A percentile compares a stretch with the other conserved stretches of the same genome.
Conservation (phyloP, 1,140 invertebrate genomes). For the Caerostris darwini region DNA sequence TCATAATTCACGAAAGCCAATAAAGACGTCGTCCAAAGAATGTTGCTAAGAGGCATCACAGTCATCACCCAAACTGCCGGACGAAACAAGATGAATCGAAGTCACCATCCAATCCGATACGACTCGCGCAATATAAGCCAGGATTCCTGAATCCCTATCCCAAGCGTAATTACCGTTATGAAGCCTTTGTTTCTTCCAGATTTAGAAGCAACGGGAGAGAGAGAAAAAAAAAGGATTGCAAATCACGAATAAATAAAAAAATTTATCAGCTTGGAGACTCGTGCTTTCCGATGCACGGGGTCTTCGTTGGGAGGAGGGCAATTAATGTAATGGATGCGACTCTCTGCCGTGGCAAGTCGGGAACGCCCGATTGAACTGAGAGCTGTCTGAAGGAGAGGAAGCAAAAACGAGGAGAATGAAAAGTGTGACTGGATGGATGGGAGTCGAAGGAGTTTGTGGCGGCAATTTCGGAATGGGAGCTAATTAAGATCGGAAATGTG, state of each 20-base stretch:
- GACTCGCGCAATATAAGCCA: background rate
- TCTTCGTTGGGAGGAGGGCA: background rate
- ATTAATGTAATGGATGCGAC: conserved; percentile 16
- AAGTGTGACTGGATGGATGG: background rate
- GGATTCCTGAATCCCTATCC: background rate
- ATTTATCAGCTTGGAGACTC: background rate
- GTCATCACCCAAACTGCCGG: background rate
- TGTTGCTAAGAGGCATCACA: too few relatives aligned
- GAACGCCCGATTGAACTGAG: background rate
- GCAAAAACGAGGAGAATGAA: conserved; percentile 19
- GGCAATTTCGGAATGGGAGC: background rate
- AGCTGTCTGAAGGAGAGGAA: background rate
- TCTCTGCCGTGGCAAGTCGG: background rate
- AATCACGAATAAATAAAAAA: background rate
- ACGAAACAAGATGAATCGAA: background rate
- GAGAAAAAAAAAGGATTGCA: background rate
- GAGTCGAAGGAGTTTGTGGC: background rate
- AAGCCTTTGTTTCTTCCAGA: conserved; percentile 10
- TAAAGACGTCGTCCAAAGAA: too few relatives aligned
- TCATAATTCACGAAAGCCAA: too few relatives aligned
- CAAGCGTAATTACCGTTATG: conserved; percentile 1
- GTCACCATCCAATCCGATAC: conserved; percentile 9
- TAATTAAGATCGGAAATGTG: background rate
- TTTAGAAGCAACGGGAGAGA: background rate
- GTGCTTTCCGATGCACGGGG: background rate